phyloP scores from a whole-genome alignment of 2,113 vertebrate genomes.

The Geothlypis trichas region DNA sequence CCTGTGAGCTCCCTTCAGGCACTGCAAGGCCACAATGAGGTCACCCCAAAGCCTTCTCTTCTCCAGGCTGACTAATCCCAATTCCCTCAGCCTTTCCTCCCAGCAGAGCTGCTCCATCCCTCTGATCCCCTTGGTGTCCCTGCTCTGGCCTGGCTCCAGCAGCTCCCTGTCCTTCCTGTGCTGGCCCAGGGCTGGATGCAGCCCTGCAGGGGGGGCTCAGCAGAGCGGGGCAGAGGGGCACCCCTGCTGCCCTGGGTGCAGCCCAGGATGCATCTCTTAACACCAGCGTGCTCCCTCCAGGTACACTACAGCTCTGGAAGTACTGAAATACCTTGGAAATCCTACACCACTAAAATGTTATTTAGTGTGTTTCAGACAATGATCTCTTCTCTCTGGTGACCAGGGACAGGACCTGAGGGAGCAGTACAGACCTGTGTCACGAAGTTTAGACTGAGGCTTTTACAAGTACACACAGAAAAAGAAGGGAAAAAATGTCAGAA shows the following conservation, averaged over 20 bases:
- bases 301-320: background rate
- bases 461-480: background rate
- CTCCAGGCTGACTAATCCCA: background rate
- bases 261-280: background rate
- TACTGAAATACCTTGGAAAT: background rate
- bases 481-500: background rate
- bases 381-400: background rate
- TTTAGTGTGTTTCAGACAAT: background rate
- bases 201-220: background rate
- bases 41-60: background rate
- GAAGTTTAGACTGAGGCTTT: background rate
- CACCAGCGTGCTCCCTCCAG: accelerated
- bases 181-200: background rate
- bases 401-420: background rate
- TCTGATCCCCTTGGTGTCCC: background rate
- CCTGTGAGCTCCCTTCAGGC: background rate
- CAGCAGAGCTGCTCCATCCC: background rate
- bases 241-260: background rate
- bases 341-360: background rate
- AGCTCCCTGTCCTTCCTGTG: background rate
- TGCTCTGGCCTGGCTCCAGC: background rate
- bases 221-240: background rate
- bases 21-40: background rate
- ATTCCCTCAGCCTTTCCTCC: background rate
- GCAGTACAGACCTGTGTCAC: background rate